These are phyloP conservation scores for Zelleria hepariella DNA, from an alignment of 2,888 invertebrate species.

Conservation along the genomic window DNA sequence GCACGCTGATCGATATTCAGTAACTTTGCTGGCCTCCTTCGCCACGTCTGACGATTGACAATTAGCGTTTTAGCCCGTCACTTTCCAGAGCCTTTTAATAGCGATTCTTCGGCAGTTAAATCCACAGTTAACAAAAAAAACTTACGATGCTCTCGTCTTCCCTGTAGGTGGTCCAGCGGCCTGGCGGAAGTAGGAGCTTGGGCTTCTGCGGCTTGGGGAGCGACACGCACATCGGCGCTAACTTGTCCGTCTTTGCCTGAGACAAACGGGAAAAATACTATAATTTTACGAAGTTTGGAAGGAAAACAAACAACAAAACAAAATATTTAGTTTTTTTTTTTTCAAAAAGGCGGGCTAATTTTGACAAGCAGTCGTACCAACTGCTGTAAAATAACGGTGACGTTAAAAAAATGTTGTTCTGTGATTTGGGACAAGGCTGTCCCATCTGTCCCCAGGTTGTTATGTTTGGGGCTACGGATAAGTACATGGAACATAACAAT, in stretches of 20 bases:
- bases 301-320: neutral
- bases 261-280: slow-evolving; percentile 1
- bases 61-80: too few relatives aligned
- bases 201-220: slow-evolving; percentile 56
- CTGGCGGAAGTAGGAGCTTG: slow-evolving; percentile 70
- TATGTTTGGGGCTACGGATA: neutral
- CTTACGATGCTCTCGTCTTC: slow-evolving; percentile 75
- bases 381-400: neutral
- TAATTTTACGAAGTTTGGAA: neutral
- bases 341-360: neutral
- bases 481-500: neutral
- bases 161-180: slow-evolving; percentile 75
- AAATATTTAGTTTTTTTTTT: neutral
- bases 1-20: too few relatives aligned
- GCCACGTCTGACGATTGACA: too few relatives aligned
- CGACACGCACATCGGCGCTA: slow-evolving; percentile 66
- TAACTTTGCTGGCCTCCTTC: too few relatives aligned
- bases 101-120: too few relatives aligned
- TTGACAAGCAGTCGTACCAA: neutral
- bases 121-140: too few relatives aligned
- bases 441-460: neutral
- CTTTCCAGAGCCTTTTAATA: too few relatives aligned
- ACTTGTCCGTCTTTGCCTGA: slow-evolving; percentile 71
- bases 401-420: neutral
- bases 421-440: neutral